Evolutionary conservation across 2,888 invertebrate genomes (phyloP), one percentile per base, ranked within the genome.

Genomic region (Machimus atricapillus): DNA sequence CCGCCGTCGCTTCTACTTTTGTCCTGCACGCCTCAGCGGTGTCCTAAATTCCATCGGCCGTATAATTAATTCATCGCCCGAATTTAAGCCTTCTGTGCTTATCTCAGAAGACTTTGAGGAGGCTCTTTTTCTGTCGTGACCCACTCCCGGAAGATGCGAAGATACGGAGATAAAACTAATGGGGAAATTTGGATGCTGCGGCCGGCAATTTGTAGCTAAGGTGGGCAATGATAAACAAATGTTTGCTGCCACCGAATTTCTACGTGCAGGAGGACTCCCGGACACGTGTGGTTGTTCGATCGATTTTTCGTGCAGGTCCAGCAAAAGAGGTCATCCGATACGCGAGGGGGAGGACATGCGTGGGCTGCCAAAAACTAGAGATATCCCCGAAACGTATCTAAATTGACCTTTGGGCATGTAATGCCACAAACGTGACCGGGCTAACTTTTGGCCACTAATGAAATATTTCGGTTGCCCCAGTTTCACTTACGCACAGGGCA

Each of bases 61-160:
- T 66, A 66, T 83, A 83, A 83, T 83, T 83, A 83, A 83, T 83
- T 83, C 82, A 83, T 83, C 66, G 66, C 37, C 66, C 37, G 37
- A 83, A 40, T 40, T 66, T 79, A 79, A 79, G 79, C 52, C 52
- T 52, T 52, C 46, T 52, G 16, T 56, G 31, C 31, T 46, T 79
- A 79, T 79, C 79, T 52, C 31, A 16, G 79, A 9, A 58, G 66
- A 66, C 23, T 66, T 12, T 0, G 52, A 52, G 12, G 56, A 56
- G 79, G 46, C 43, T n/a, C 52, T 79, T 31, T n/a, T 52, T 79
- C 23, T 79, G 52, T 79, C 79, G 79, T 79, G 79, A 79, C 79
- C 79, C 52, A 52, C 52, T 52, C 27, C 78, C 23, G 34, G 34
- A 34, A 34, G 34, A 34, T 34, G 19, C 40, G 40, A 43, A 78